Percentiles rank a stretch among this genome's conserved stretches.
Evolutionary conservation across 1,140 invertebrate species (phyloP).

Genomic region (Pissodes strobi): DNA sequence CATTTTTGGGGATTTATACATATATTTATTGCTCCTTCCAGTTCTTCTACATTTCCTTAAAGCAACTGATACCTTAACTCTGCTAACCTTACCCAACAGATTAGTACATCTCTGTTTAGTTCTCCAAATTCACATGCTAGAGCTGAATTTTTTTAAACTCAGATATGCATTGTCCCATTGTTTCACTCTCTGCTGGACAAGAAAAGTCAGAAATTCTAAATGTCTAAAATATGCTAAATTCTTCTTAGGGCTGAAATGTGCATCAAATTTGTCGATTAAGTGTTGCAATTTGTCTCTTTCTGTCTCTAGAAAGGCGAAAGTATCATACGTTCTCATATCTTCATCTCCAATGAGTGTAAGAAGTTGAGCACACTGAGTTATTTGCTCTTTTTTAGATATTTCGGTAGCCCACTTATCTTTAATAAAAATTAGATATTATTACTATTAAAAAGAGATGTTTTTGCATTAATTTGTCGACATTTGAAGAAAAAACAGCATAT

Average conservation of each 20-base stretch:
- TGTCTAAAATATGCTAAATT: conserved; percentile 38
- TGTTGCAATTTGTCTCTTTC: conserved; percentile 41
- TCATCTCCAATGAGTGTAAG: conserved; percentile 48
- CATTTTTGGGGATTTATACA: no score
- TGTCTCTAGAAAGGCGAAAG: conserved; percentile 42
- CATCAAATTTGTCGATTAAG: conserved; percentile 39
- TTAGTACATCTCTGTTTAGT: no score
- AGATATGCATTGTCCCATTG: conserved; percentile 28
- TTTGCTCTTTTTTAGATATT: conserved; percentile 40
- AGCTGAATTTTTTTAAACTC: conserved; percentile 31
- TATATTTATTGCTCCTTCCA: not conserved
- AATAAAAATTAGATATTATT: no score
- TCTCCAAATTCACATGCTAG: no score
- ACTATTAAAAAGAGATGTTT: no score
- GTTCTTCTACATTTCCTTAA: not conserved
- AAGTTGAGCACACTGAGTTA: conserved; percentile 47
- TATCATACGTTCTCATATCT: conserved; percentile 47
- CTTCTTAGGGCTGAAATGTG: conserved; percentile 36
- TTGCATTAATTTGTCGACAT: no score
- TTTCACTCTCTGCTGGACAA: conserved; percentile 12
- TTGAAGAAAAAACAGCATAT: no score
- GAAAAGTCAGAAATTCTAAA: conserved; percentile 35
- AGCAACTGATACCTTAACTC: no score
- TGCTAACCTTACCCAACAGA: no score
- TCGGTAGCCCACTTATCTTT: no score